Base-by-base conservation (phyloP, 1,140 invertebrate genomes). In the Solen grandis region DNA sequence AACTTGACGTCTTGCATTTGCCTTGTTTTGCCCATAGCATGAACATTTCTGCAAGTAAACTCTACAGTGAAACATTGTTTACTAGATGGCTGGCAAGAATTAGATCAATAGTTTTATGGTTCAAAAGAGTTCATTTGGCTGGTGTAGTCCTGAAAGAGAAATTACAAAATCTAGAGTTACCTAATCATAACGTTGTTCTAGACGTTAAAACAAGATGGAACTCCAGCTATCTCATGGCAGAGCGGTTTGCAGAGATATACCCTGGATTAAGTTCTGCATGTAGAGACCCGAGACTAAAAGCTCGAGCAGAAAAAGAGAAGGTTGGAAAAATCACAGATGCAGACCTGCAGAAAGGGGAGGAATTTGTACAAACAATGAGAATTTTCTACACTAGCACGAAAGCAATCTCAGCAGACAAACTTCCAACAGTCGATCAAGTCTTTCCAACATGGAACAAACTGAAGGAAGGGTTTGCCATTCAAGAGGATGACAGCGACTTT, bases 401-500 rank as follows among this genome's bases (percentile, higher is more conserved):
- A 14, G 59, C 59, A 19, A 62, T 62, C 27, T 62, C 59, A 1
- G n/a, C 59, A 5, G 57, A 60, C 19, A 60, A 62, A 25, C 27
- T 62, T 31, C 59, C 59, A 33, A 62, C 59, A 31, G 29, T 62
- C 29, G 59, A 35, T 1, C 59, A 62, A 62, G 59, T 62, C 31
- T 62, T 31, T 1, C 59, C 59, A 62, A 62, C 59, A 33, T 62
- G 59, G 59, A 62, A 14, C 22, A 62, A 62, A 62, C 59, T 62
- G 27, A 14, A 62, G 31, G 29, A 33, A n/a, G 5, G 57, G 0
- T 62, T 62, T 4, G n/a, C 2, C 5, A 33, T 62, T 5, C 27
- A 62, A 62, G 59, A 33, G 1, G 16, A 35, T 62, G 59, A 62
- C 14, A 33, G 14, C 59, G 59, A 62, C 3, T 60, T 60, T 19